A percentile compares a stretch with the other conserved stretches of the same genome.
Conservation (phyloP, 2,797 vertebrate genomes). For the Merluccius polli region DNA sequence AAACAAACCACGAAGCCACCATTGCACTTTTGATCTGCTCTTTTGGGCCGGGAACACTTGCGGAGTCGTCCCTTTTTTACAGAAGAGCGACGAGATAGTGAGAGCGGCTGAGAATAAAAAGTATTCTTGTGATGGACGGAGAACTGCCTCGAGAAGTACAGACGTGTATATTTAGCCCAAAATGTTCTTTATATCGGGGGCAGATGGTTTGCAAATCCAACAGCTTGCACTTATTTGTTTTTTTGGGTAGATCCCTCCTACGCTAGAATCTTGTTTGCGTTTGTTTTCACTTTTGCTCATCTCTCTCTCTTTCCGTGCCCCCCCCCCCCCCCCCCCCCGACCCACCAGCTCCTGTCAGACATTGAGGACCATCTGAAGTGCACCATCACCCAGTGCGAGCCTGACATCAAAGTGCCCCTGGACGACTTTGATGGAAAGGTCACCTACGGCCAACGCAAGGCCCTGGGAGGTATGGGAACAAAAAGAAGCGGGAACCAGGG, state of each 20-base stretch:
- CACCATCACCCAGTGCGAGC: slow-evolving; percentile 93
- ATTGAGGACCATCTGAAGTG: slow-evolving; percentile 97
- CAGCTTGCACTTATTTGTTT: background rate
- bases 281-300: background rate
- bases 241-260: too few relatives aligned
- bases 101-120: background rate
- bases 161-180: background rate
- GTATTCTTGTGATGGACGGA: background rate
- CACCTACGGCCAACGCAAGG: slow-evolving; percentile 86
- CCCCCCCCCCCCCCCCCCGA: background rate
- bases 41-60: background rate
- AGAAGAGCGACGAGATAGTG: background rate
- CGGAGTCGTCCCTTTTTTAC: background rate
- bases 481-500: background rate
- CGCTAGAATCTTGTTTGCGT: background rate
- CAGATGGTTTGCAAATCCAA: background rate
- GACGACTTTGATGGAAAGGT: slow-evolving; percentile 99
- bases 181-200: background rate
- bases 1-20: background rate
- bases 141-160: background rate
- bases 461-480: slow-evolving; percentile 74
- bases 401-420: slow-evolving; percentile 90
- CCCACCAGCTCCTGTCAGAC: slow-evolving; percentile 84
- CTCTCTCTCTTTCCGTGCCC: background rate
- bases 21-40: background rate